These are phyloP conservation scores for Ellobius talpinus DNA, from an alignment of 2,113 vertebrate species.

Conservation along the genomic window DNA sequence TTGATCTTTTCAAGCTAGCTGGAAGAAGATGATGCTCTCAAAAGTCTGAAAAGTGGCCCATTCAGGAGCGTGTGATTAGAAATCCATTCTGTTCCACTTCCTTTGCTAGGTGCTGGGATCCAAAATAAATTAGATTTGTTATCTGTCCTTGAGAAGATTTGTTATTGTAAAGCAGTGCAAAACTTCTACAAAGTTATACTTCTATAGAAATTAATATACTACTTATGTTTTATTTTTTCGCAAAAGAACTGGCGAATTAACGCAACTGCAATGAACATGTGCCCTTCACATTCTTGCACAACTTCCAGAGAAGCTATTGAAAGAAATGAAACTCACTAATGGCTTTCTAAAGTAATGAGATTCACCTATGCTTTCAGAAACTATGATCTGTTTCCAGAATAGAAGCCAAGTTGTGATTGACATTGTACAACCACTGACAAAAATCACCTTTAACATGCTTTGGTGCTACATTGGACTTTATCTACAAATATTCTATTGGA, in stretches of 20 bases:
- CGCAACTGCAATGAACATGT: not conserved
- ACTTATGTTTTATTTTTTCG: conserved; percentile 28
- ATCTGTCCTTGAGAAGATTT: conserved; percentile 53
- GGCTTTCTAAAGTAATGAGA: not conserved
- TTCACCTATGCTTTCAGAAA: not conserved
- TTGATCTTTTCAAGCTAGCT: conserved; percentile 55
- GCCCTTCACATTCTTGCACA: conserved; percentile 30
- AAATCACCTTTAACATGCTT: conserved; percentile 12
- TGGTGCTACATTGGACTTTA: not conserved
- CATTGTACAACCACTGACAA: not conserved
- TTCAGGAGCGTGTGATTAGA: conserved; percentile 64
- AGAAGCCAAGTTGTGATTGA: not conserved
- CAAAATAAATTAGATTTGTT: conserved; percentile 52
- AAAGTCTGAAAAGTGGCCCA: conserved; percentile 63
- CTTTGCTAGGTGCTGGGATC: conserved; percentile 34
- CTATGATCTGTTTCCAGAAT: conserved; percentile 47
- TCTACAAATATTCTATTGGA: conserved; percentile 6
- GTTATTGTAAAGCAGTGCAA: conserved; percentile 28
- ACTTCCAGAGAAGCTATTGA: not conserved
- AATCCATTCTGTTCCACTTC: conserved; percentile 50
- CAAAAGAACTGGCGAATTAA: conserved; percentile 15
- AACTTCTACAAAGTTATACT: conserved; percentile 36
- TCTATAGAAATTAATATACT: not conserved
- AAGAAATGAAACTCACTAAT: not conserved
- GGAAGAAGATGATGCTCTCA: conserved; percentile 20